Evolutionary conservation across 30 jellyfish, hydroid and myxozoan genomes (phyloP), one percentile per base, ranked within the genome.

Genomic region (Cassiopea andromeda): DNA sequence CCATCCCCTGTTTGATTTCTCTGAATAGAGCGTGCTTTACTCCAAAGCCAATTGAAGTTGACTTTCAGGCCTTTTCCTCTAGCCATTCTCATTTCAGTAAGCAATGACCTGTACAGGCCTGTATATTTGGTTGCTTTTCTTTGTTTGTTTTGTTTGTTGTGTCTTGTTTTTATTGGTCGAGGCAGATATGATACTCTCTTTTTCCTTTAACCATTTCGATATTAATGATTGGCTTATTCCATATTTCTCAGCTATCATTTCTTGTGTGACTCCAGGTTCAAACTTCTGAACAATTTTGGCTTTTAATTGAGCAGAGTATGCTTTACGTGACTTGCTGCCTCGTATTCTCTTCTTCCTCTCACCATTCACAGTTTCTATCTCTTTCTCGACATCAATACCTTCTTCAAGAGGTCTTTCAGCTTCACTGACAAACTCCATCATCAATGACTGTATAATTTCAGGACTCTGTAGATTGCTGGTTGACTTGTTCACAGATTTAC

Each of bases 251-350:
- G 91, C 91, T 1, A 64, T 45, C 69, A 66, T 68, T 83, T 83
- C 91, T 83, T 83, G 91, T 10, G 84, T 83, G 80, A 68, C 87
- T 27, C 91, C 91, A 83, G 8, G 85, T 69, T 45, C 72, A 66
- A 69, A 16, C 74, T 83, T 66, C 70, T 83, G 73, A 83, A 83
- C 43, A 12, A 66, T n/a, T 64, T 83, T 83, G 73, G 91, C 91
- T 83, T 83, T 66, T 19, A 83, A 5, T 67, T 83, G 73, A 83
- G 91, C 84, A 66, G 74, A 18, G 27, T 68, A 68, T 2, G 10
- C 18, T 68, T 83, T 83, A 2, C 91, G 84, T 83, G 66, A 43
- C 43, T 83, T 46, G 14, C 16, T 45, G 15, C 87, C 86, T 69
- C 58, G 70, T 83, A 57, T 83, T 81, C 9, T 2, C 82, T 81